phyloP scores from a whole-genome alignment of 2,113 vertebrate species.

The Nestor notabilis region DNA sequence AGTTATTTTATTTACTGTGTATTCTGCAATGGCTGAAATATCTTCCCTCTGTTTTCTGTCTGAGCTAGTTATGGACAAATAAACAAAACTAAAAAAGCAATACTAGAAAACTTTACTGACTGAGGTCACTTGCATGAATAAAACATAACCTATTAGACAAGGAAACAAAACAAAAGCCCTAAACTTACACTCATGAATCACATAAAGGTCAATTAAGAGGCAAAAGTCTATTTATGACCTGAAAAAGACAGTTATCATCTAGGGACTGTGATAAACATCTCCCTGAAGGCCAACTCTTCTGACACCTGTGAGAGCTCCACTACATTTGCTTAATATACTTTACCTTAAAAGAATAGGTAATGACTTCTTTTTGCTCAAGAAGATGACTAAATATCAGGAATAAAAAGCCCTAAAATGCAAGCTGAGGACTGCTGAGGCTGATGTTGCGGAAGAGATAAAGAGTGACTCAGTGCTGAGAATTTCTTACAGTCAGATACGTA shows the following conservation, averaged over 20 bases:
- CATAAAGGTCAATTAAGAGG: neutral
- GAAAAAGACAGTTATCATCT: neutral
- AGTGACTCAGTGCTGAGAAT: neutral
- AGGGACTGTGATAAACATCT: neutral
- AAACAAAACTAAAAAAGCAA: neutral
- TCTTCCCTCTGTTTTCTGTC: neutral
- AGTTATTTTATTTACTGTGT: neutral
- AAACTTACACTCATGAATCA: neutral
- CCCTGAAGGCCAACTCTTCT: neutral
- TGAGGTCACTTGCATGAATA: neutral
- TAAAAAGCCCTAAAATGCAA: neutral
- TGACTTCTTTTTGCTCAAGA: neutral
- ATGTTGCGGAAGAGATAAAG: neutral
- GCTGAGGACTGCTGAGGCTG: neutral
- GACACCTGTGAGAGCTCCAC: neutral
- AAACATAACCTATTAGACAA: neutral
- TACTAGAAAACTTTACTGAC: neutral
- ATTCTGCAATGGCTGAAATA: neutral
- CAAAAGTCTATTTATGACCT: neutral
- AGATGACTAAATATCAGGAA: neutral
- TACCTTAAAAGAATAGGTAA: neutral
- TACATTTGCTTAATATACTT: neutral
- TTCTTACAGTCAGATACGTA: neutral
- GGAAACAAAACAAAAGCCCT: neutral
- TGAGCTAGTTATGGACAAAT: neutral